These are phyloP conservation scores for Hermetia illucens DNA, from an alignment of 1,140 invertebrate species.

Conservation along the genomic window DNA sequence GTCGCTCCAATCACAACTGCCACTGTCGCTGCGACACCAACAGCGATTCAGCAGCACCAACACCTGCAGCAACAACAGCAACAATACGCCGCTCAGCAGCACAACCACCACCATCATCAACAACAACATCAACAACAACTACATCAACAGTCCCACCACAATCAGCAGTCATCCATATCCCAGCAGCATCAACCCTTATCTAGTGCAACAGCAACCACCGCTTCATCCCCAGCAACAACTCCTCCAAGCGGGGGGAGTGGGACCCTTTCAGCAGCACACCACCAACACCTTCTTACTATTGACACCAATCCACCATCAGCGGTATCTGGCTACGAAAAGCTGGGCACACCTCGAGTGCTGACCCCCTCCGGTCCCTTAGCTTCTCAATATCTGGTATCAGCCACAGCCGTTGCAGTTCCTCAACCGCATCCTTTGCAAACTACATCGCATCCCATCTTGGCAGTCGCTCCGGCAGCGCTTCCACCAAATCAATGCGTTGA, in stretches of 20 bases:
- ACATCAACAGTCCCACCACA: no score
- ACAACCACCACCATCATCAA: neutral
- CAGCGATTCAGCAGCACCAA: neutral
- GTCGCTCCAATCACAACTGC: neutral
- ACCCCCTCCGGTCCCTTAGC: neutral
- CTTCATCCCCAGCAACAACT: neutral
- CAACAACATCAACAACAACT: no score
- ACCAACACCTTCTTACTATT: neutral
- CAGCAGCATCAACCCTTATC: no score
- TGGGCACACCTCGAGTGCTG: slow-evolving; percentile 1
- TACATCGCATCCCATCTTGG: neutral
- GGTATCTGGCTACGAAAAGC: neutral
- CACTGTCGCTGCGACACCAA: neutral
- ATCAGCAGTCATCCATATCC: no score
- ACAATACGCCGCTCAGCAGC: neutral
- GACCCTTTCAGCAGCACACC: neutral
- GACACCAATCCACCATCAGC: neutral
- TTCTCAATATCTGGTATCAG: neutral
- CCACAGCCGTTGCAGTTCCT: neutral
- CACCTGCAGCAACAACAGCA: neutral
- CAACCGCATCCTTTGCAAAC: no score
- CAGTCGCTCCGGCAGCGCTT: neutral
- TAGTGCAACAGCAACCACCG: neutral
- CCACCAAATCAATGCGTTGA: slow-evolving; percentile 1
- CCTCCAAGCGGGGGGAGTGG: neutral